phyloP scores from a whole-genome alignment of 2,888 invertebrate genomes.

The Teleiodes luculella region DNA sequence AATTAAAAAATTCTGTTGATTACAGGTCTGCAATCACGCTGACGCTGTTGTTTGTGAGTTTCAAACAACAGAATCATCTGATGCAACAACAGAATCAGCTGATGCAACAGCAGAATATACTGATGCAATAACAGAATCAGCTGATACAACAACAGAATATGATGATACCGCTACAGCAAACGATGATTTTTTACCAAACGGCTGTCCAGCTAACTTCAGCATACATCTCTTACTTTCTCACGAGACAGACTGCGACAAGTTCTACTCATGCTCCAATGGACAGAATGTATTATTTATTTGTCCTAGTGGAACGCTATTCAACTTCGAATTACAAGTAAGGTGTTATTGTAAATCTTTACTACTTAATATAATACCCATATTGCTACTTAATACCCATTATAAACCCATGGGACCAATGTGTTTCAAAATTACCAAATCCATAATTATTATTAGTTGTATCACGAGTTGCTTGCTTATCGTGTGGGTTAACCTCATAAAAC shows the following conservation, averaged over 20 bases:
- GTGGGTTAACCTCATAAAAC: too few relatives aligned
- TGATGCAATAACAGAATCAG: neutral
- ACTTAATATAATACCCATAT: too few relatives aligned
- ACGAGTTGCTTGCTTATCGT: too few relatives aligned
- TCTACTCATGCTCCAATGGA: slow-evolving; percentile 62
- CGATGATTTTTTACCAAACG: slow-evolving; percentile 38
- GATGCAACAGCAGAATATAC: neutral
- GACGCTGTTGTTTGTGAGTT: neutral
- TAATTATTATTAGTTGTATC: too few relatives aligned
- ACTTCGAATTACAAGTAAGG: neutral
- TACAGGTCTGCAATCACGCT: slow-evolving; percentile 31
- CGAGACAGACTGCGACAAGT: slow-evolving; percentile 57
- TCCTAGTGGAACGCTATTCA: neutral
- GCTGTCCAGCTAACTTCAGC: slow-evolving; percentile 25
- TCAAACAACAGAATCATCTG: neutral
- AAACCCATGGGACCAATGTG: too few relatives aligned
- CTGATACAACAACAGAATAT: neutral
- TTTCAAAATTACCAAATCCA: too few relatives aligned
- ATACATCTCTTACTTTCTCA: slow-evolving; percentile 45
- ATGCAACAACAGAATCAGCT: neutral
- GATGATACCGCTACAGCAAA: neutral
- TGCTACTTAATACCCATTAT: too few relatives aligned
- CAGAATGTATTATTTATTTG: slow-evolving; percentile 23
- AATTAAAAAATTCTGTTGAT: neutral
- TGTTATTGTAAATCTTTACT: too few relatives aligned